These are phyloP conservation scores for Zoanthus sansibaricus DNA, from an alignment of 92 coral and sea anemone genomes.

Conservation along the genomic window DNA sequence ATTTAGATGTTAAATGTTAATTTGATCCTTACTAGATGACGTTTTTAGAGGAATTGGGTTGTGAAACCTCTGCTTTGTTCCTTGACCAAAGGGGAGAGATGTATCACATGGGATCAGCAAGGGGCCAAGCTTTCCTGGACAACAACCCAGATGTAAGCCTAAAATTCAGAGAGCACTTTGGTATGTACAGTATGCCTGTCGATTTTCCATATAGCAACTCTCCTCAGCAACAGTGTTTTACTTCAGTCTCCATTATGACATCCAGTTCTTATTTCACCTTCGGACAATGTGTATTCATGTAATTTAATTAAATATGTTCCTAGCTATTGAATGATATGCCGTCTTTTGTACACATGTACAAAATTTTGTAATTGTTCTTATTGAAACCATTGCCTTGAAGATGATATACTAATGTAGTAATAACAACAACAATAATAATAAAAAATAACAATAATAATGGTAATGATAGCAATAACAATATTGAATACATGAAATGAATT, in stretches of 20 bases:
- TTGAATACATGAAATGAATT: not conserved
- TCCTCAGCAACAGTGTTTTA: not conserved
- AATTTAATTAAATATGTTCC: not conserved
- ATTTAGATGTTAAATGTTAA: not conserved
- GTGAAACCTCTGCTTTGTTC: conserved; percentile 1
- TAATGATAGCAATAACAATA: too few species aligned
- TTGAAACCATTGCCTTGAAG: not conserved
- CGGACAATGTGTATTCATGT: not conserved
- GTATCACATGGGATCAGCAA: not conserved
- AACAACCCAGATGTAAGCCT: not conserved
- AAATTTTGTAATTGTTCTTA: not conserved
- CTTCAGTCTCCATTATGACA: not conserved
- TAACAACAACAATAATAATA: not conserved
- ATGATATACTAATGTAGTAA: not conserved
- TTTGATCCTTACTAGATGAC: conserved; percentile 6
- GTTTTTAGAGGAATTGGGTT: conserved; percentile 15
- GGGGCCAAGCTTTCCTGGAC: conserved; percentile 15
- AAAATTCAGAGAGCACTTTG: conserved; percentile 27
- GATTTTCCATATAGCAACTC: not conserved
- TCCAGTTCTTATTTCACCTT: not conserved
- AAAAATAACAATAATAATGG: too few species aligned
- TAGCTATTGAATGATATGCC: not conserved
- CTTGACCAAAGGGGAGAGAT: conserved; percentile 3
- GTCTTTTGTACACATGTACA: not conserved
- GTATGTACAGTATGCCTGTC: not conserved